Conservation (phyloP, 2,888 invertebrate genomes). For the Drosophila ustulata region DNA sequence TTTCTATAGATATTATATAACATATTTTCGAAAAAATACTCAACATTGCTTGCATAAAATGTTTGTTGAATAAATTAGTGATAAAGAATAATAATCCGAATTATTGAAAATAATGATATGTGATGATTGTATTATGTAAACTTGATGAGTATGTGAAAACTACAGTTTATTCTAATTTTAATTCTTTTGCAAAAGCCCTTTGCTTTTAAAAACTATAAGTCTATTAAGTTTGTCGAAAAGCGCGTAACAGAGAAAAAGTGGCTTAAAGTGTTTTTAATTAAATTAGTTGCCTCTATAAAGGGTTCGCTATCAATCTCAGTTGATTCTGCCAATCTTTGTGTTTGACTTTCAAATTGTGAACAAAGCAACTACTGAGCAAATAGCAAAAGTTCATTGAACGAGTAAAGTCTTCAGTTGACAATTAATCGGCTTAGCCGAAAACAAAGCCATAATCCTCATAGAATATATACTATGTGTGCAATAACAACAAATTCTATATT, state of each 20-base stretch:
- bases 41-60: not conserved
- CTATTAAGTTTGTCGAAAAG: not conserved
- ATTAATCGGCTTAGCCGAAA: constrained; percentile 21
- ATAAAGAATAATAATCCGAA: not conserved
- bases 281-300: not conserved
- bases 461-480: constrained; percentile 1
- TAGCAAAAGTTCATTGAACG: constrained; percentile 45
- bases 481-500: not conserved
- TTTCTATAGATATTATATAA: not conserved
- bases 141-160: too few relatives aligned
- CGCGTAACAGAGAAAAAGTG: not conserved
- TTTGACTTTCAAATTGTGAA: constrained; percentile 9
- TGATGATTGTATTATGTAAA: not conserved
- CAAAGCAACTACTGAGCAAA: constrained; percentile 15
- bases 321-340: not conserved
- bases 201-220: not conserved
- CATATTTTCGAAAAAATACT: not conserved
- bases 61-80: not conserved
- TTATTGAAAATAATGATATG: not conserved
- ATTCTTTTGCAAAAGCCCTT: not conserved
- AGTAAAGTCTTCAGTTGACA: constrained; percentile 19
- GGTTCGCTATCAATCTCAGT: not conserved
- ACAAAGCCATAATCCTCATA: constrained; percentile 37
- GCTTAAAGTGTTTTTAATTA: not conserved
- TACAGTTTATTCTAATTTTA: not conserved